A percentile compares a stretch with the other conserved stretches of the same genome.
These are phyloP conservation scores for Lateolabrax maculatus DNA, from an alignment of 2,797 vertebrate genomes.

Conservation along the genomic window DNA sequence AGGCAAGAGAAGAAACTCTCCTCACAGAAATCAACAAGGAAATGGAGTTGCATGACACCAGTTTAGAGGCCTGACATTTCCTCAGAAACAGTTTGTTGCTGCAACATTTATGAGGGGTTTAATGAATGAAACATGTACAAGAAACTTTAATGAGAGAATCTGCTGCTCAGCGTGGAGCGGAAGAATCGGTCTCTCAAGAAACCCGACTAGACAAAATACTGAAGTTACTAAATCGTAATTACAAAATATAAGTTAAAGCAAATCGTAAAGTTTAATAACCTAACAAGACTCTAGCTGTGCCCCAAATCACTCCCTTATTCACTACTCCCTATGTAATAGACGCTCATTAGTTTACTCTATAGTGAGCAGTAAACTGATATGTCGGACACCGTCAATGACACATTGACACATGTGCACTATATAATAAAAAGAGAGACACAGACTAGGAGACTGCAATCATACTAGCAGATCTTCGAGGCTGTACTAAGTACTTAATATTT, in stretches of 20 bases:
- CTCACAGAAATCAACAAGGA: slow-evolving; percentile 6
- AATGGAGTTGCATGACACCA: slow-evolving; percentile 11
- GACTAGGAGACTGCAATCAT: not conserved
- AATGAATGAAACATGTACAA: slow-evolving; percentile 32
- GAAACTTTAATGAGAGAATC: slow-evolving; percentile 17
- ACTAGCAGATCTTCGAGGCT: not conserved
- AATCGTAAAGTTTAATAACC: not conserved
- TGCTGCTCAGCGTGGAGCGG: not conserved
- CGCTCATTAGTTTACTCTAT: too few relatives aligned
- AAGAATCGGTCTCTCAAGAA: not conserved
- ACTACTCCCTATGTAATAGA: too few relatives aligned
- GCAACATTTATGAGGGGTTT: slow-evolving; percentile 36
- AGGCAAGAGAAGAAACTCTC: not conserved
- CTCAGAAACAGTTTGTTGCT: slow-evolving; percentile 33
- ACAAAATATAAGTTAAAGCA: not conserved
- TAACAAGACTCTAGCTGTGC: not conserved
- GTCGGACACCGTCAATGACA: too few relatives aligned
- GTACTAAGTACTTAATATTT: not conserved
- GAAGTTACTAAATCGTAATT: not conserved
- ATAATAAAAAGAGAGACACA: too few relatives aligned
- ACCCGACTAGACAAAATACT: not conserved
- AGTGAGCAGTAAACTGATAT: too few relatives aligned
- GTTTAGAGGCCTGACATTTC: slow-evolving; percentile 21
- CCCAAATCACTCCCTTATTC: not conserved
- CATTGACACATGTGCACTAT: too few relatives aligned